A percentile compares a stretch with the other conserved stretches of the same genome.
Conservation (phyloP, 2,888 invertebrate species). For the Lottia scabra region DNA sequence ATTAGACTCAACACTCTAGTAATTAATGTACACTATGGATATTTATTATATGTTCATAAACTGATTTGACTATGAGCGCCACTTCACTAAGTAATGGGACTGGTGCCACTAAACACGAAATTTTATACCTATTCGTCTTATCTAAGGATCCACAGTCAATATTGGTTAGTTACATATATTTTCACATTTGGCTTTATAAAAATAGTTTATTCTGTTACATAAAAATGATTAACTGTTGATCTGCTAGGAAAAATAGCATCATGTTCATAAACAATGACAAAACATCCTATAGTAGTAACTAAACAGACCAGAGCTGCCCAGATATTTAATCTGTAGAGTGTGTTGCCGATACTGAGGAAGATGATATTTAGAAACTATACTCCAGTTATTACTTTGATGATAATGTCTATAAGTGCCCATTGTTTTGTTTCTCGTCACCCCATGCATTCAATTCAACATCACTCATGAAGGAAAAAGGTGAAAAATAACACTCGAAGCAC, state of each 20-base stretch:
- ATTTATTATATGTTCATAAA: too few relatives aligned
- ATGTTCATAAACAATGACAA: neutral
- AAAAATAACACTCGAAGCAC: conserved; percentile 23
- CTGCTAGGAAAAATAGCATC: neutral
- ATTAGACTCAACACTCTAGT: too few relatives aligned
- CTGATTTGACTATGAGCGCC: too few relatives aligned
- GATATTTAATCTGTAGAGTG: neutral
- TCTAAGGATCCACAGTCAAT: too few relatives aligned
- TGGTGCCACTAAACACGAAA: too few relatives aligned
- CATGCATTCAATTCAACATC: conserved; percentile 35
- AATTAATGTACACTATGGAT: too few relatives aligned
- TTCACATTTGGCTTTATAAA: too few relatives aligned
- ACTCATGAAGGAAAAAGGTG: conserved; percentile 30
- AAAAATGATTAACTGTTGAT: too few relatives aligned
- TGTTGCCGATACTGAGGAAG: neutral
- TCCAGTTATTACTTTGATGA: conserved; percentile 31
- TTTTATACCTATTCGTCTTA: too few relatives aligned
- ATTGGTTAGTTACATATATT: too few relatives aligned
- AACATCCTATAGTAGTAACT: neutral
- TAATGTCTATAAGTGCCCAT: conserved; percentile 26
- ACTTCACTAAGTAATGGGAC: too few relatives aligned
- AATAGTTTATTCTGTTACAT: too few relatives aligned
- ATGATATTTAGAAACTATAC: conserved; percentile 32
- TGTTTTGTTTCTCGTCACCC: conserved; percentile 33
- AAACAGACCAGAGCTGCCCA: neutral